Base-by-base conservation (phyloP, 2,113 vertebrate genomes). In the Syrmaticus mikado region DNA sequence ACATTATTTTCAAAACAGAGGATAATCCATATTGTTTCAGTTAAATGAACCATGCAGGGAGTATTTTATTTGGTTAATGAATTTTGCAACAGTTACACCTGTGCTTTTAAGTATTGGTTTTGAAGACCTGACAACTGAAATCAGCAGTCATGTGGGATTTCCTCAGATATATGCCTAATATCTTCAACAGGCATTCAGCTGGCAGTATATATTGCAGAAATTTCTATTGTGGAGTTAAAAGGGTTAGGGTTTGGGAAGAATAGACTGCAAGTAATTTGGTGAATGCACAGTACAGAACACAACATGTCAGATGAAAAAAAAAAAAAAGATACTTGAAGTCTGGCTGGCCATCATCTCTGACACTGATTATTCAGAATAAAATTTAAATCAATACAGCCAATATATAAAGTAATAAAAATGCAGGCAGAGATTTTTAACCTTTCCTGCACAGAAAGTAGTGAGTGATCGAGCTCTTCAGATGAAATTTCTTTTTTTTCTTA, bases 1-100 rank as follows among this genome's bases (percentile, higher is more conserved):
- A 13, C 3, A 43, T 41, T 25, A 34, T 85, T 68, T 72, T 24
- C 28, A 12, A 25, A 75, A 38, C n/a, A 71, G 9, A 60, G 9
- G 6, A 18, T 21, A 67, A 64, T 8, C 24, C 62, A 48, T 34
- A 12, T 53, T 53, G 2, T 48, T 67, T 75, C 32, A 40, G 5
- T 61, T 66, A 66, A 80, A 78, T 13, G 21, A 20, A 62, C 3
- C 2, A 50, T 0, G 0, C 11, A 40, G 12, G 0, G 1, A 1
- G 1, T 40, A 60, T 79, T 92, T 75, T 65, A 46, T 28, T 61
- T 30, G 4, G 5, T n/a, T 62, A 81, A 43, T 6, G 77, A 58
- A n/a, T 3, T 11, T 45, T 64, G 17, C 5, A 65, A 34, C 11
- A 30, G 5, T 30, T 48, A 2, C 1, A 67, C 38, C 65, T 48